Evolutionary conservation across 35 echinoderm and acorn worm genomes (phyloP).

Genomic region (Lytechinus pictus): DNA sequence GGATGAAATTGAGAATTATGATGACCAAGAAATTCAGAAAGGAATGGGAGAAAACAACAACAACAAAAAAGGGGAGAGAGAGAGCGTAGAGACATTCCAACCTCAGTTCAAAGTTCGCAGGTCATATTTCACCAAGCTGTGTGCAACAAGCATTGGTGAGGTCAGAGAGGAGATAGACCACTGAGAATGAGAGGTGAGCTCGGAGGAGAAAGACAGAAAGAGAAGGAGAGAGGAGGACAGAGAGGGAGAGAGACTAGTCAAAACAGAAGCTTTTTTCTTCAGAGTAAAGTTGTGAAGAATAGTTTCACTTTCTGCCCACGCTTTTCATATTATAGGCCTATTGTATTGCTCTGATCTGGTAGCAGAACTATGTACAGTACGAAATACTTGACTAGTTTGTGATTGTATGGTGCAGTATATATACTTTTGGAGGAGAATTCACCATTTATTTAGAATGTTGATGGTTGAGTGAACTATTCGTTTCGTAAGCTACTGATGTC

Average conservation of each 20-base stretch:
- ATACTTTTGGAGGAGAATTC: background rate
- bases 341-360: background rate
- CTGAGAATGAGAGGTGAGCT: background rate
- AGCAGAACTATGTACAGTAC: background rate
- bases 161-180: background rate
- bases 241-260: background rate
- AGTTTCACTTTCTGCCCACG: background rate
- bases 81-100: background rate
- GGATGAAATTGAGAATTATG: background rate
- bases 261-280: background rate
- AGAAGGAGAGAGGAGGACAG: background rate
- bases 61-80: too few species aligned
- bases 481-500: background rate
- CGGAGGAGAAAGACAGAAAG: background rate
- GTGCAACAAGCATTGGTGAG: background rate
- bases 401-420: background rate
- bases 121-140: background rate
- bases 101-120: background rate
- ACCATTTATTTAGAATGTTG: background rate
- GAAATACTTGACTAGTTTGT: background rate
- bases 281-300: background rate
- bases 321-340: background rate
- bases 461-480: background rate
- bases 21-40: background rate
- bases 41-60: background rate